Conservation (phyloP, 2,113 vertebrate species). For the Oreochromis aureus region DNA sequence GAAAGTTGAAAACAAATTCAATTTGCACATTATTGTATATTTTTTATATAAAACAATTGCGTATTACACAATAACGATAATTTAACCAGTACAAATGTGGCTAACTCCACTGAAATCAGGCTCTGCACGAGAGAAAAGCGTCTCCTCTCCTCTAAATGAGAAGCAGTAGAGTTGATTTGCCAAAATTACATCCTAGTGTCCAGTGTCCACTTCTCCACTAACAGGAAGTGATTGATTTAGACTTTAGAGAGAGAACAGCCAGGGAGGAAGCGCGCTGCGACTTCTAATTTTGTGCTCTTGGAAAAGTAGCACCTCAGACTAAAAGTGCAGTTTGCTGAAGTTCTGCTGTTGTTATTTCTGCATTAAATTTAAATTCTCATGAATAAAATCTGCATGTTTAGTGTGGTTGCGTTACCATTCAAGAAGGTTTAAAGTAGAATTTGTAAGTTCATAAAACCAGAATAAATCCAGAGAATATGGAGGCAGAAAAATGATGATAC, state of each 20-base stretch:
- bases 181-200: background rate
- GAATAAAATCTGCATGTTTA: background rate
- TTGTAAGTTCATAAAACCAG: background rate
- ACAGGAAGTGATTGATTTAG: slow-evolving; percentile 5
- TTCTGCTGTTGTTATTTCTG: background rate
- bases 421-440: background rate
- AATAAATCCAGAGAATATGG: background rate
- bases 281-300: background rate
- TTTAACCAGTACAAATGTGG: rapidly evolving
- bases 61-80: background rate
- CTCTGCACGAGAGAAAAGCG: background rate
- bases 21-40: background rate
- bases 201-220: background rate
- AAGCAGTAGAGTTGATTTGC: background rate
- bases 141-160: background rate
- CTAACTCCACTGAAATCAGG: background rate
- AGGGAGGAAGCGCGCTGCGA: background rate
- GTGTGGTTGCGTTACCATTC: background rate
- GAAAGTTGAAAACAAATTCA: rapidly evolving
- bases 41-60: background rate
- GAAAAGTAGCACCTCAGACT: background rate
- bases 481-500: background rate
- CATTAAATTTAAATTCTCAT: background rate
- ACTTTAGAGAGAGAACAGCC: background rate
- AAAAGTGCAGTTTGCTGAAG: background rate